Evolutionary conservation across 2,797 vertebrate genomes (phyloP).

Genomic region (Chrosomus eos): DNA sequence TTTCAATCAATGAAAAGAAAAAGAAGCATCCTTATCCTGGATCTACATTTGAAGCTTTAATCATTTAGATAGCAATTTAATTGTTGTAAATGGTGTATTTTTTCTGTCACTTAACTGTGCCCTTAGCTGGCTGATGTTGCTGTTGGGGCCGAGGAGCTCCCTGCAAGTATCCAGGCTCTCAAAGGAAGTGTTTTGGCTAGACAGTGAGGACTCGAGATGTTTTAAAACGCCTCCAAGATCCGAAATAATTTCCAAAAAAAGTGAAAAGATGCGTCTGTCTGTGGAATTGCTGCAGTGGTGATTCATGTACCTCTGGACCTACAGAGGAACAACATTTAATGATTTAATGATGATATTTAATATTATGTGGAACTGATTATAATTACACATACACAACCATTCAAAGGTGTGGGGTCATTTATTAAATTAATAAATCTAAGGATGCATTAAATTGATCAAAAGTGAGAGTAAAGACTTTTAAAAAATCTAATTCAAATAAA

Average conservation of each 20-base stretch:
- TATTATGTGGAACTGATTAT: background rate
- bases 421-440: background rate
- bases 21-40: background rate
- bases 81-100: background rate
- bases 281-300: constrained; percentile 79
- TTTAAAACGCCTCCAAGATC: constrained; percentile 72
- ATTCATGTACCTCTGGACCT: constrained; percentile 81
- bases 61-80: background rate
- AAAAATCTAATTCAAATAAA: background rate
- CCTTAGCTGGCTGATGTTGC: constrained; percentile 74
- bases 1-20: background rate
- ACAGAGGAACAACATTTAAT: background rate
- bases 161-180: constrained; percentile 73
- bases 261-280: constrained; percentile 72
- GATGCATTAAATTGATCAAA: background rate
- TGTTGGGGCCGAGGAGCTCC: constrained; percentile 74
- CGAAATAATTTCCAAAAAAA: constrained; percentile 77
- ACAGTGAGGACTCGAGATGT: constrained; percentile 62
- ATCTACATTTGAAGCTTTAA: background rate
- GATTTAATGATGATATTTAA: too few relatives aligned
- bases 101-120: constrained; percentile 76
- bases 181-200: constrained; percentile 53
- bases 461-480: background rate
- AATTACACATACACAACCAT: background rate
- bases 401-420: background rate